Conservation (phyloP, 2,797 vertebrate species). For the Epinephelus awoara region DNA sequence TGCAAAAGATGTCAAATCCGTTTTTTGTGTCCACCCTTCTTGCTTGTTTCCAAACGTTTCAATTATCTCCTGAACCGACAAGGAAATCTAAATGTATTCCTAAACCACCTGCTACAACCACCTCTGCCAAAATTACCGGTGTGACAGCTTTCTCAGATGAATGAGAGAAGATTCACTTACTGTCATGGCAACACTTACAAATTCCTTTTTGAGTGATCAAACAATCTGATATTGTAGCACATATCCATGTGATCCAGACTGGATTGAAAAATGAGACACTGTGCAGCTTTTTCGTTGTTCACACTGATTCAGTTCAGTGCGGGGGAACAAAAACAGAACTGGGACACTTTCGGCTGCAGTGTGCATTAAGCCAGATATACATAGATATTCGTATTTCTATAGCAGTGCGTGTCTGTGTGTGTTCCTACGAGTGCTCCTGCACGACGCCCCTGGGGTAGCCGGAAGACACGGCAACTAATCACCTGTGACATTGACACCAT, state of each 20-base stretch:
- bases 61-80: conserved; percentile 46
- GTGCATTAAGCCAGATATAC: conserved; percentile 10
- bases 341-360: conserved; percentile 30
- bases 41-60: conserved; percentile 26
- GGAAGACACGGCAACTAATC: conserved; percentile 19
- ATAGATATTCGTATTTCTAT: conserved; percentile 28
- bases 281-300: conserved; percentile 31
- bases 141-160: conserved; percentile 42
- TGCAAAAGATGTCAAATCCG: background rate
- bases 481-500: conserved; percentile 98
- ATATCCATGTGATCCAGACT: conserved; percentile 31
- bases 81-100: conserved; percentile 38
- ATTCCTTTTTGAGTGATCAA: conserved; percentile 28
- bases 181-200: conserved; percentile 36
- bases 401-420: background rate
- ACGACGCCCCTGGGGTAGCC: background rate
- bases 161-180: conserved; percentile 39
- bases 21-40: conserved; percentile 30
- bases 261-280: conserved; percentile 36
- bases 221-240: conserved; percentile 40
- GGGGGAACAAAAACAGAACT: conserved; percentile 34
- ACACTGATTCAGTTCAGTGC: conserved; percentile 22
- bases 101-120: conserved; percentile 35
- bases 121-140: conserved; percentile 33
- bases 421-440: background rate